These are phyloP conservation scores for Plusia festucae DNA, from an alignment of 2,888 invertebrate genomes.

Conservation along the genomic window DNA sequence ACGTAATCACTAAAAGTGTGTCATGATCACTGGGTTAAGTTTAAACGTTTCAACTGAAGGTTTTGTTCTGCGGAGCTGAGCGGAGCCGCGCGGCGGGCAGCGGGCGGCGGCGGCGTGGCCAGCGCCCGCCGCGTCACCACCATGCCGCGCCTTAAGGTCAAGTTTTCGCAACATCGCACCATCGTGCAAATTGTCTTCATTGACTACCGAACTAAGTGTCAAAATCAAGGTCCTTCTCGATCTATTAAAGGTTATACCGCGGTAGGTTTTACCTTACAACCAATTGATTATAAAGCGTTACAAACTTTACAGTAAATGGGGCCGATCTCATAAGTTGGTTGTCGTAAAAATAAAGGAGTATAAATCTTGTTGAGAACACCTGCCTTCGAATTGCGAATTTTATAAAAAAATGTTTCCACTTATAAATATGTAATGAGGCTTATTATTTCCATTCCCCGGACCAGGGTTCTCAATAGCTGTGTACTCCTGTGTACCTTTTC, in stretches of 20 bases:
- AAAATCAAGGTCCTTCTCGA: conserved; percentile 53
- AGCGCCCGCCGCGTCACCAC: conserved; percentile 35
- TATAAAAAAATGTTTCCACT: background rate
- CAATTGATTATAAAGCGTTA: conserved; percentile 5
- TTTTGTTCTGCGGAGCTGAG: conserved; percentile 43
- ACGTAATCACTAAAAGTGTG: conserved; percentile 86
- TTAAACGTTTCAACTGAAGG: conserved; percentile 77
- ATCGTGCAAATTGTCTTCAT: conserved; percentile 39
- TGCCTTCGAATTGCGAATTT: conserved; percentile 26
- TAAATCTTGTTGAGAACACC: conserved; percentile 40
- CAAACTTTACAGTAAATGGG: conserved; percentile 21
- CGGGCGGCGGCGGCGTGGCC: conserved; percentile 21
- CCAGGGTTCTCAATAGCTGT: background rate
- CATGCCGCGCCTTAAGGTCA: conserved; percentile 49
- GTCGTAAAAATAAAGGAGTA: conserved; percentile 43
- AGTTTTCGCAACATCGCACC: conserved; percentile 55
- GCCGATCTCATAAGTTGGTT: conserved; percentile 48
- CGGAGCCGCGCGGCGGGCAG: conserved; percentile 5
- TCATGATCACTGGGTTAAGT: conserved; percentile 90
- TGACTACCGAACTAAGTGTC: conserved; percentile 34
- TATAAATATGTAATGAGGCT: conserved; percentile 3
- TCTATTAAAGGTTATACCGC: conserved; percentile 10
- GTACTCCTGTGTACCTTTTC: background rate
- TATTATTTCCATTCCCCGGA: conserved; percentile 6
- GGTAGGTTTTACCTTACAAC: too few species aligned